Conservation (phyloP, 2,888 invertebrate species). For the Gari tellinella region DNA sequence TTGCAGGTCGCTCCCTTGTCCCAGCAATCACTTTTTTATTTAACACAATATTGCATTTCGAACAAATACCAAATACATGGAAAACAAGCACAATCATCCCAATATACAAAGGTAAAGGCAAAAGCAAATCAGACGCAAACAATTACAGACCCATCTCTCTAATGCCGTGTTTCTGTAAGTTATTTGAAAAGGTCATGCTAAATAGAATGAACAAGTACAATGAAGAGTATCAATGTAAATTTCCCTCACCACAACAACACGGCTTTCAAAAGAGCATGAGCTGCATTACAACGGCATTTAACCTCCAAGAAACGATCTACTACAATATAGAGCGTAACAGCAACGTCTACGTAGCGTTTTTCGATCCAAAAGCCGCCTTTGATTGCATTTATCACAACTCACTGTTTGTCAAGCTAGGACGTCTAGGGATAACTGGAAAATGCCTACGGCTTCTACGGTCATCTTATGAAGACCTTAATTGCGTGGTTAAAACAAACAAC, state of each 20-base stretch:
- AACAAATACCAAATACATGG: too few relatives aligned
- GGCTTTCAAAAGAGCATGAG: conserved; percentile 18
- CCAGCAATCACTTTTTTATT: too few relatives aligned
- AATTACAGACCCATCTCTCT: too few relatives aligned
- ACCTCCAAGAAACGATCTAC: conserved; percentile 20
- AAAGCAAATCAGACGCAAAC: too few relatives aligned
- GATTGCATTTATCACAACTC: conserved; percentile 22
- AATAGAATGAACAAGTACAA: too few relatives aligned
- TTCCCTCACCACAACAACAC: conserved; percentile 21
- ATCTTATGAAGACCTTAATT: conserved; percentile 6
- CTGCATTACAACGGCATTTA: conserved; percentile 24
- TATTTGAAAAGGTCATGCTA: too few relatives aligned
- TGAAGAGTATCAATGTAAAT: not conserved
- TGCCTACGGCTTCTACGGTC: not conserved
- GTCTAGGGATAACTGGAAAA: conserved; percentile 16
- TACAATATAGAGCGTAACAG: conserved; percentile 2
- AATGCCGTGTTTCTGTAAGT: too few relatives aligned
- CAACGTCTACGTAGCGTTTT: conserved; percentile 6
- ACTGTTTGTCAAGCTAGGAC: conserved; percentile 13
- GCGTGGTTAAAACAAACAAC: conserved; percentile 3
- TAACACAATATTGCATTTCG: too few relatives aligned
- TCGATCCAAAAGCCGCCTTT: conserved; percentile 17
- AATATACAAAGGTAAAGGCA: too few relatives aligned
- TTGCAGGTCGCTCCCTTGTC: too few relatives aligned
- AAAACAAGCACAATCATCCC: too few relatives aligned